Base-by-base conservation (phyloP, 2,797 vertebrate genomes). In the Clamator glandarius region DNA sequence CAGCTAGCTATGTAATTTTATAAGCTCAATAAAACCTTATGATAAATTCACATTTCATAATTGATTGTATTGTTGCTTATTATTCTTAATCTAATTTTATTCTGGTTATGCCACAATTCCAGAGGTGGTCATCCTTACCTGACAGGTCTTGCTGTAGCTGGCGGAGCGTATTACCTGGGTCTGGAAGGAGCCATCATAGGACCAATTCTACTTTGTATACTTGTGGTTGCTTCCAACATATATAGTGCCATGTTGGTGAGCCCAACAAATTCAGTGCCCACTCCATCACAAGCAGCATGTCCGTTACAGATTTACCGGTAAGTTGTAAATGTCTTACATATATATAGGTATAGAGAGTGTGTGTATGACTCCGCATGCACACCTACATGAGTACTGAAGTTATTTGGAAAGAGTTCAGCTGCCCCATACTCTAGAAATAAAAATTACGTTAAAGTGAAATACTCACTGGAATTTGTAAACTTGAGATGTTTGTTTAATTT, bases 221-320 rank as follows among this genome's bases (percentile, higher is more conserved):
- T 99, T 70, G 99, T 99, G 84, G 99, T 99, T 76, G 99, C 99
- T 28, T 99, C 99, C 75, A 99, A 99, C 96, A 99, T 99, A 97
- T 99, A 99, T 92, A 99, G 99, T 73, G 99, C 99, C 95, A 99
- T 99, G 99, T 97, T 99, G 73, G 98, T 98, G 98, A 99, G 99
- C 94, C 99, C 99, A 66, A 99, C 98, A 58, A 99, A 98, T 58
- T 96, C 98, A 17, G 44, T 98, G 87, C 98, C 98, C 33, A 99
- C 99, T 12, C 99, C 99, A 16, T 98, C 98, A 78, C 98, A 99
- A 94, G 80, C 98, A 42, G 94, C 86, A 2, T 99, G 98, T 98
- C 98, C 98, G 5, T 62, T 96, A 59, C 98, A 98, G 86, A 97
- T 98, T 67, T 96, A 98, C 79, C 97, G 98, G 99, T 99, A 93